These are phyloP conservation scores for Cyclargus thomasi DNA, from an alignment of 1,140 invertebrate species.

Conservation along the genomic window DNA sequence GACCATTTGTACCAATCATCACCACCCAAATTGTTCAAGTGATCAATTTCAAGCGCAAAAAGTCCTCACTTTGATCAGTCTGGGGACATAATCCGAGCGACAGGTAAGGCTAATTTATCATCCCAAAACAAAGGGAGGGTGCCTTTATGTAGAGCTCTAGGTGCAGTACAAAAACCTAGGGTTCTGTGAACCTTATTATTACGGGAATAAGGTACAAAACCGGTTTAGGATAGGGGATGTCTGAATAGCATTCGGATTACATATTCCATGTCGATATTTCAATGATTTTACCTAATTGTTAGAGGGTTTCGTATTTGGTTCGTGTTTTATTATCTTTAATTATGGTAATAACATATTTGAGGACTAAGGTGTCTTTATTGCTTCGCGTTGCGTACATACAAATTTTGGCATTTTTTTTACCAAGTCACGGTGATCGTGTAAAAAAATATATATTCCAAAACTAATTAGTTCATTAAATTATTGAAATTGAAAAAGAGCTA, in stretches of 20 bases:
- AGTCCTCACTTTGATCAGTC: conserved; percentile 39
- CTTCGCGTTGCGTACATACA: too few relatives aligned
- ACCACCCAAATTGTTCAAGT: conserved; percentile 8
- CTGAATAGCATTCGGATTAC: neutral
- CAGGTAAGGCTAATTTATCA: conserved; percentile 71
- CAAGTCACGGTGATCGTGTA: too few relatives aligned
- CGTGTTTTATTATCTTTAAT: too few relatives aligned
- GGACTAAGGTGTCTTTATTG: too few relatives aligned
- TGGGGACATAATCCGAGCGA: conserved; percentile 54
- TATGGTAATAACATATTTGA: too few relatives aligned
- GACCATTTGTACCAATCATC: neutral
- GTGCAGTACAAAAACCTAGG: conserved; percentile 22
- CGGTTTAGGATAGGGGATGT: neutral
- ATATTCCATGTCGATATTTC: neutral
- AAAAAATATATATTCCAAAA: too few relatives aligned
- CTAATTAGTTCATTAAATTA: too few relatives aligned
- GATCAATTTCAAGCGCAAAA: conserved; percentile 16
- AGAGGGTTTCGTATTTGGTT: neutral
- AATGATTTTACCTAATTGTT: neutral
- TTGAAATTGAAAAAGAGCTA: too few relatives aligned
- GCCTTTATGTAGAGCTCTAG: conserved; percentile 44
- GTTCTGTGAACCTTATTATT: neutral
- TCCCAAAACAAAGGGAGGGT: conserved; percentile 57
- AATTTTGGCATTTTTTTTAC: too few relatives aligned
- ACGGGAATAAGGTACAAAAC: neutral